phyloP scores from a whole-genome alignment of 2,113 vertebrate genomes.

The Mesitornis unicolor region DNA sequence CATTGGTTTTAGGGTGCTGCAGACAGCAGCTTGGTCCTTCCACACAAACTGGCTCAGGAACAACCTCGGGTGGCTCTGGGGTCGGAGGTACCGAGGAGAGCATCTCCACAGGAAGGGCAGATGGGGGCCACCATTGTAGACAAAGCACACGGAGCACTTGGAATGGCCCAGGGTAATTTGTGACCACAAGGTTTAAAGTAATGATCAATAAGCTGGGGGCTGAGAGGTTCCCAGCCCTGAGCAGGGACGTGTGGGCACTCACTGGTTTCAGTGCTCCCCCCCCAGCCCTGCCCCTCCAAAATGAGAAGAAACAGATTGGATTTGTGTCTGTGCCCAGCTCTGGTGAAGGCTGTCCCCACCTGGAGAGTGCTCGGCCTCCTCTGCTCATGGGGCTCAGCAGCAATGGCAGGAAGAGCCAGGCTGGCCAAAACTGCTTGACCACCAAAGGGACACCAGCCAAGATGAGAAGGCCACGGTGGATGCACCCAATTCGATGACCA shows the following conservation, averaged over 20 bases:
- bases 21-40: neutral
- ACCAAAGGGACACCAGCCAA: too few relatives aligned
- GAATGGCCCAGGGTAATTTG: neutral
- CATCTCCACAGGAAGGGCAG: neutral
- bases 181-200: fast-evolving
- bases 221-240: neutral
- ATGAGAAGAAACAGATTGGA: neutral
- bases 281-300: neutral
- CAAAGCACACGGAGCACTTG: neutral
- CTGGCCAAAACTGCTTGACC: neutral
- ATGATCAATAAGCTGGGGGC: too few relatives aligned
- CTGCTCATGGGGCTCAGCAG: fast-evolving
- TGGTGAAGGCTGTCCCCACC: neutral
- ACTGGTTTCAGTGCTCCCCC: neutral
- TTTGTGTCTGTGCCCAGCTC: neutral
- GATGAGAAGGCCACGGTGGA: too few relatives aligned
- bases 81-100: neutral
- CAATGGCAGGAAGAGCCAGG: too few relatives aligned
- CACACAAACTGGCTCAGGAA: neutral
- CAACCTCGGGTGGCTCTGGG: neutral
- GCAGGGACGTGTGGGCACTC: fast-evolving
- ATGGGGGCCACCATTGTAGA: neutral
- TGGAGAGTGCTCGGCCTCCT: neutral
- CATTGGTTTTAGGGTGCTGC: neutral
- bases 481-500: fast-evolving